These are phyloP conservation scores for Latheticus oryzae DNA, from an alignment of 2,888 invertebrate species.

Conservation along the genomic window DNA sequence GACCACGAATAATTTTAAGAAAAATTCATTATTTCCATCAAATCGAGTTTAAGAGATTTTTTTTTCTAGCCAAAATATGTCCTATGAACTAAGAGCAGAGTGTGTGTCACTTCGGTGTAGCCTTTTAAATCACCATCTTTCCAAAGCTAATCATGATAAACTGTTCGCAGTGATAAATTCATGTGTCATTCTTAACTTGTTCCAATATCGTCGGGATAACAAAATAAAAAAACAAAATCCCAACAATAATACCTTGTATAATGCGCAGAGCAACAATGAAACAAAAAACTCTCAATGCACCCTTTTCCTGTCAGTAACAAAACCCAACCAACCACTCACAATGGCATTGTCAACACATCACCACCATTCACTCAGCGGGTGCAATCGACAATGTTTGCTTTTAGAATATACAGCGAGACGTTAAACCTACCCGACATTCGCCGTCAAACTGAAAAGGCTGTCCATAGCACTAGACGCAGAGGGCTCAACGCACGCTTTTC, in stretches of 20 bases:
- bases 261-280: slow-evolving; percentile 48
- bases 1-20: too few species aligned
- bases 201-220: slow-evolving; percentile 31
- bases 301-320: slow-evolving; percentile 48
- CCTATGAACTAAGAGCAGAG: too few species aligned
- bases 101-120: too few species aligned
- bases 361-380: slow-evolving; percentile 39
- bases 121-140: too few species aligned
- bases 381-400: slow-evolving; percentile 12
- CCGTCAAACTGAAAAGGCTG: slow-evolving; percentile 35
- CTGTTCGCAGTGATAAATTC: slow-evolving; percentile 35
- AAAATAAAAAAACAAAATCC: slow-evolving; percentile 27
- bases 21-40: too few species aligned
- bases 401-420: slow-evolving; percentile 28
- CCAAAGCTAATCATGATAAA: too few species aligned
- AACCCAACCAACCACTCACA: slow-evolving; percentile 53
- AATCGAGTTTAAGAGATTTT: too few species aligned
- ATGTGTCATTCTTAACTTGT: slow-evolving; percentile 30
- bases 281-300: slow-evolving; percentile 48
- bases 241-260: slow-evolving; percentile 48
- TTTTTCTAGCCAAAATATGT: too few species aligned
- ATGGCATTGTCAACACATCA: slow-evolving; percentile 52
- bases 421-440: slow-evolving; percentile 31
- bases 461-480: slow-evolving; percentile 33
- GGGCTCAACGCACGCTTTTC: slow-evolving; percentile 24